Base-by-base conservation (phyloP, 2,113 vertebrate species). In the Crocuta crocuta region DNA sequence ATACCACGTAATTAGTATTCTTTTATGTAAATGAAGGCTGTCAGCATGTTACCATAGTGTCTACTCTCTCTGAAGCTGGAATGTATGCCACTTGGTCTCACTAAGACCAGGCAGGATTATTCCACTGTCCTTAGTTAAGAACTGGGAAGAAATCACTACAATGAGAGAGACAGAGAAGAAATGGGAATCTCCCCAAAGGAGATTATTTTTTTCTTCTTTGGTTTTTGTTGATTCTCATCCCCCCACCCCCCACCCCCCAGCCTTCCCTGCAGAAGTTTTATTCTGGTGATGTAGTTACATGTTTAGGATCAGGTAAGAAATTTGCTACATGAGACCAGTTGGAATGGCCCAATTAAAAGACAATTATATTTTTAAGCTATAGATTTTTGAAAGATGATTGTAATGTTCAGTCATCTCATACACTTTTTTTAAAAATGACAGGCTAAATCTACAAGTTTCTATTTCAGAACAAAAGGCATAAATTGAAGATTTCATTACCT, bases 11-110 rank as follows among this genome's bases (percentile, higher is more conserved):
- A 99, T 99, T 99, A 99, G 98, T 98, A 99, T 99, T 99, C 98
- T 98, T 98, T 99, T 99, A 99, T 99, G 98, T 98, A 99, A 99
- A 99, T 99, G 98, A 99, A 98, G 98, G 97, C 98, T 99, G 98
- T 99, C 98, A 98, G 95, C 95, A 78, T 98, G 98, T 98, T 99
- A 98, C 98, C 98, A 98, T 98, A 98, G 98, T 98, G 98, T 97
- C 98, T 98, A 23, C 96, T 98, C 95, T 98, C 97, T 97, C 98
- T 97, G 96, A 91, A 95, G 97, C 98, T 94, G 98, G 97, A 98
- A 98, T 98, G 98, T 97, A 23, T 96, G 97, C 97, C 98, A 96
- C 98, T 98, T 97, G 95, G 93, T 97, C 96, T 98, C 81, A 88
- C 93, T 93, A 61, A 96, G 94, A 85, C 96, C 70, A 94, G 95